A percentile compares a stretch with the other conserved stretches of the same genome.
Evolutionary conservation across 1,140 invertebrate genomes (phyloP).

Genomic region (Nylanderia fulva): DNA sequence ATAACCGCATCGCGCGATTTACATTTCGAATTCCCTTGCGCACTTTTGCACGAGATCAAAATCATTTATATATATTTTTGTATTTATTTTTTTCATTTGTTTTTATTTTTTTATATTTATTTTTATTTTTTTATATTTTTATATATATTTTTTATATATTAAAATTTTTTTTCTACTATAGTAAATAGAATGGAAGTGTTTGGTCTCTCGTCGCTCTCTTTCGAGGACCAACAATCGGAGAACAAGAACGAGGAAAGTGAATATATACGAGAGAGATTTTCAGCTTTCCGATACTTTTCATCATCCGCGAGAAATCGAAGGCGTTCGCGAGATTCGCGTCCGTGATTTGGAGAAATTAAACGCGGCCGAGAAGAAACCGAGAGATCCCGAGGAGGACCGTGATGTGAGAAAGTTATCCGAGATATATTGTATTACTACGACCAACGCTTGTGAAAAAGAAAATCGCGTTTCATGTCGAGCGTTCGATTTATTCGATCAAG

Average conservation of each 20-base stretch:
- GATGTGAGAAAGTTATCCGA: slow-evolving; percentile 35
- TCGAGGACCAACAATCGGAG: not conserved
- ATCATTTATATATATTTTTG: too few relatives aligned
- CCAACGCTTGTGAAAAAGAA: slow-evolving; percentile 4
- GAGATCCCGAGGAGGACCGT: not conserved
- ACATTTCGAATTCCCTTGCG: slow-evolving; percentile 24
- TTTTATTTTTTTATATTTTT: too few relatives aligned
- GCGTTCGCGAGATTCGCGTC: not conserved
- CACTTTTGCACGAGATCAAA: not conserved
- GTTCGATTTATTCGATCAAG: not conserved
- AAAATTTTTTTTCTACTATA: too few relatives aligned
- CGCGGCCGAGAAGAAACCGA: not conserved
- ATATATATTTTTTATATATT: too few relatives aligned
- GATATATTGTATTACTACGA: slow-evolving; percentile 20
- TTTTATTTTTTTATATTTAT: too few relatives aligned
- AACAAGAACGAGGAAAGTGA: slow-evolving; percentile 20
- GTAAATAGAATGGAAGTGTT: too few relatives aligned
- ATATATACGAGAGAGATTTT: not conserved
- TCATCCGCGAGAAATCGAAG: slow-evolving; percentile 42
- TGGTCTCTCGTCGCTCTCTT: not conserved
- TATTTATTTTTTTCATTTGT: too few relatives aligned
- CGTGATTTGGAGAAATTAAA: slow-evolving; percentile 40
- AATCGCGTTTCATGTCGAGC: not conserved
- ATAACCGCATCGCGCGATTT: slow-evolving; percentile 47
- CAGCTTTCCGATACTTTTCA: slow-evolving; percentile 27